phyloP scores from a whole-genome alignment of 2,888 invertebrate genomes.

The Dioctria rufipes region DNA sequence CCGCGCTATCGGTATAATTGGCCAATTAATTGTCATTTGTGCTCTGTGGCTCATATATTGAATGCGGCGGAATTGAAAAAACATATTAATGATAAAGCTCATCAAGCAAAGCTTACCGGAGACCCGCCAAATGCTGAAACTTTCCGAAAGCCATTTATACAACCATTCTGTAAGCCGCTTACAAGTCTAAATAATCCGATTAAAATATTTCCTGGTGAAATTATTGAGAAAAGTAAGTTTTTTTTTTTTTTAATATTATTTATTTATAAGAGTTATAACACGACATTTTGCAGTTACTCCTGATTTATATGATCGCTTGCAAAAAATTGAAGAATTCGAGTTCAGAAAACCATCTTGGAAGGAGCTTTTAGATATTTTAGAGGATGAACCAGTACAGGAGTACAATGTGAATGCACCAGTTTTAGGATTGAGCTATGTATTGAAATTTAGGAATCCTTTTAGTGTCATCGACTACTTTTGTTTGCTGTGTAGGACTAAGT shows the following conservation, averaged over 20 bases:
- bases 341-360: slow-evolving; percentile 33
- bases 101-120: background rate
- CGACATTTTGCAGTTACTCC: slow-evolving; percentile 50
- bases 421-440: slow-evolving; percentile 54
- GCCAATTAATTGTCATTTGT: slow-evolving; percentile 56
- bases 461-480: slow-evolving; percentile 37
- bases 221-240: slow-evolving; percentile 47
- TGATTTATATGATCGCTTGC: slow-evolving; percentile 52
- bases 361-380: slow-evolving; percentile 14
- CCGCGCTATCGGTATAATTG: slow-evolving; percentile 49
- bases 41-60: slow-evolving; percentile 14
- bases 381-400: slow-evolving; percentile 51
- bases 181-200: slow-evolving; percentile 32
- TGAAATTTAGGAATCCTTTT: slow-evolving; percentile 51
- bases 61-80: slow-evolving; percentile 23
- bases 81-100: slow-evolving; percentile 7
- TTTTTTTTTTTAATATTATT: background rate
- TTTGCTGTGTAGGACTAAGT: slow-evolving; percentile 32
- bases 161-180: slow-evolving; percentile 50
- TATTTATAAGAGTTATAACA: background rate
- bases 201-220: slow-evolving; percentile 55
- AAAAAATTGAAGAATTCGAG: slow-evolving; percentile 50
- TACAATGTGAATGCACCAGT: slow-evolving; percentile 55
- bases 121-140: slow-evolving; percentile 10
- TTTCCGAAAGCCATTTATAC: slow-evolving; percentile 35